Percentiles rank a stretch among this genome's conserved stretches.
phyloP scores from a whole-genome alignment of 1,140 invertebrate genomes.

The Nephotettix cincticeps region DNA sequence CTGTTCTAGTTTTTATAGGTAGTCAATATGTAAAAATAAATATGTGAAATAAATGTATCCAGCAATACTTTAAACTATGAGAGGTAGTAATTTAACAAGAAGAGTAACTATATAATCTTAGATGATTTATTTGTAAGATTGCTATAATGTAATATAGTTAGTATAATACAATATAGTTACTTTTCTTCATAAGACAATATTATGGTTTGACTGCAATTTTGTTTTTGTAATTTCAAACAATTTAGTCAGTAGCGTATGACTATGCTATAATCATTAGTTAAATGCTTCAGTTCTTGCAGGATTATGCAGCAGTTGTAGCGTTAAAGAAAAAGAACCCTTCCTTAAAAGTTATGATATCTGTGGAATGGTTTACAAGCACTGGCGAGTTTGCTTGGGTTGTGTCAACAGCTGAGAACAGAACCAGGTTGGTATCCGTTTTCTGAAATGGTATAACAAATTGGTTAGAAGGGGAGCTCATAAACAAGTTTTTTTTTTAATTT shows the following conservation, averaged over 20 bases:
- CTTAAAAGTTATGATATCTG: slow-evolving; percentile 74
- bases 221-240: too few relatives aligned
- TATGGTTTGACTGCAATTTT: slow-evolving; percentile 3
- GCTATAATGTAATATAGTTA: not conserved
- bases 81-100: not conserved
- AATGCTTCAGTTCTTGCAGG: too few relatives aligned
- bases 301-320: slow-evolving; percentile 55
- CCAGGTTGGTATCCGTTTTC: too few relatives aligned
- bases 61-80: too few relatives aligned
- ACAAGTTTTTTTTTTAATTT: too few relatives aligned
- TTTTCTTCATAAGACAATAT: not conserved
- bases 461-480: too few relatives aligned
- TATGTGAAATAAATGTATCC: not conserved
- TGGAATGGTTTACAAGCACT: slow-evolving; percentile 64
- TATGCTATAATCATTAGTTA: too few relatives aligned
- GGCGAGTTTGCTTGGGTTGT: slow-evolving; percentile 69
- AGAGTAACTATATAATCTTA: not conserved
- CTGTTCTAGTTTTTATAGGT: too few relatives aligned
- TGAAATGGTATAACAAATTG: too few relatives aligned
- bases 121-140: not conserved
- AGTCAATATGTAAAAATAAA: not conserved
- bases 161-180: not conserved
- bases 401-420: slow-evolving; percentile 61
- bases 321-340: slow-evolving; percentile 65
- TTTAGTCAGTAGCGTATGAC: too few relatives aligned